Conservation (phyloP, 2,888 invertebrate genomes). For the Heliconius cydno region DNA sequence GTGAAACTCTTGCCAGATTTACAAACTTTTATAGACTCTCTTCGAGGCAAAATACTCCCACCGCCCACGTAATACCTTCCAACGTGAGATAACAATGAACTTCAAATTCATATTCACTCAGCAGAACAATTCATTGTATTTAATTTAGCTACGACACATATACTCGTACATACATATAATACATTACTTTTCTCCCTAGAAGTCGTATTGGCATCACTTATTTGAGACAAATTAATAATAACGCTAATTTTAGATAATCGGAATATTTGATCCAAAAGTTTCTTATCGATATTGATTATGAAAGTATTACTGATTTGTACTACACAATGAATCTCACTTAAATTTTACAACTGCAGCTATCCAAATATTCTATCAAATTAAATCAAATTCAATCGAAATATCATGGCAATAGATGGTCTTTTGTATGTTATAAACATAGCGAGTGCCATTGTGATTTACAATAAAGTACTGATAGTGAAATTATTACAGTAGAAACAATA, state of each 20-base stretch:
- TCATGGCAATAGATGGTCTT: not conserved
- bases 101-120: slow-evolving; percentile 30
- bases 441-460: too few species aligned
- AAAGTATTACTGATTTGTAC: not conserved
- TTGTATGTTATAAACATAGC: not conserved
- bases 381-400: not conserved
- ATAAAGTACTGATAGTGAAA: too few species aligned
- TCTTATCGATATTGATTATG: not conserved
- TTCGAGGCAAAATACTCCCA: slow-evolving; percentile 38
- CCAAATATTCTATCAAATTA: not conserved
- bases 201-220: slow-evolving; percentile 2
- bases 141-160: slow-evolving; percentile 17
- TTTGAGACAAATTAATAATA: slow-evolving; percentile 2
- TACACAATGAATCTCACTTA: not conserved
- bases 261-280: not conserved
- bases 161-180: not conserved
- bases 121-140: slow-evolving; percentile 6
- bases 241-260: not conserved
- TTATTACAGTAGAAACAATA: too few species aligned
- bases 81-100: slow-evolving; percentile 36
- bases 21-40: slow-evolving; percentile 44
- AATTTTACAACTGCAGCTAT: not conserved
- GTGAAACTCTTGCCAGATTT: slow-evolving; percentile 44
- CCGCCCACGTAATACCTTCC: slow-evolving; percentile 37
- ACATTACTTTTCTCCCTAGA: not conserved